Conservation (phyloP, 2,888 invertebrate species). For the Oscheius onirici region DNA sequence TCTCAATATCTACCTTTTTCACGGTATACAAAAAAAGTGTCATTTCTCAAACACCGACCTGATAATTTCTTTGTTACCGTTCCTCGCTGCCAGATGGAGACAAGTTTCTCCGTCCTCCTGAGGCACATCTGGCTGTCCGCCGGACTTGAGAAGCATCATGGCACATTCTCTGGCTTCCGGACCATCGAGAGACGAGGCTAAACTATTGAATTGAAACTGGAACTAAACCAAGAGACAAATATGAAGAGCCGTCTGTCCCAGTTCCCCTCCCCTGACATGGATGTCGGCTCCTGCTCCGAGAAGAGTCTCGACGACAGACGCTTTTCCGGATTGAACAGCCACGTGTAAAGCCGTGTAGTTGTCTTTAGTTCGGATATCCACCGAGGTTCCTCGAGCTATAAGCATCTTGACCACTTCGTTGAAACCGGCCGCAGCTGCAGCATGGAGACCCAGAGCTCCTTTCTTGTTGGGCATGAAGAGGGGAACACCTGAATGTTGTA, state of each 20-base stretch:
- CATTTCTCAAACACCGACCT: conserved; percentile 30
- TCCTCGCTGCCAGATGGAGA: conserved; percentile 91
- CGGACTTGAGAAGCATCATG: conserved; percentile 94
- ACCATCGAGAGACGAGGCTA: conserved; percentile 59
- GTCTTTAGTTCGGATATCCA: conserved; percentile 94
- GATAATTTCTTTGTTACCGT: conserved; percentile 86
- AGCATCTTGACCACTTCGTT: conserved; percentile 82
- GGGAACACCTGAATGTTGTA: conserved; percentile 80
- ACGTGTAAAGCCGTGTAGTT: conserved; percentile 97
- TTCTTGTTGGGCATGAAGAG: conserved; percentile 99
- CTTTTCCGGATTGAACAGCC: conserved; percentile 80
- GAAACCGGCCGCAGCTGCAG: conserved; percentile 95
- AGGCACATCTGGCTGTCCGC: conserved; percentile 92
- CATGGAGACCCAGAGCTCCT: conserved; percentile 96
- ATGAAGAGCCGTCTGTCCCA: conserved; percentile 93
- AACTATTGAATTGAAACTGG: background rate
- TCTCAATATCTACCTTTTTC: no score
- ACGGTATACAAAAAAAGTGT: no score
- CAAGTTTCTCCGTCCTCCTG: conserved; percentile 95
- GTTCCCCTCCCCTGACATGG: conserved; percentile 82
- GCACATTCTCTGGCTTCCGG: conserved; percentile 89
- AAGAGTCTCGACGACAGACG: conserved; percentile 74
- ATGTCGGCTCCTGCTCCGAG: conserved; percentile 96
- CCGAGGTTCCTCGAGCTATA: conserved; percentile 93
- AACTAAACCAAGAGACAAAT: conserved; percentile 78